Percentiles rank a stretch among this genome's conserved stretches.
These are phyloP conservation scores for Aelia acuminata DNA, from an alignment of 2,888 invertebrate species.

Conservation along the genomic window DNA sequence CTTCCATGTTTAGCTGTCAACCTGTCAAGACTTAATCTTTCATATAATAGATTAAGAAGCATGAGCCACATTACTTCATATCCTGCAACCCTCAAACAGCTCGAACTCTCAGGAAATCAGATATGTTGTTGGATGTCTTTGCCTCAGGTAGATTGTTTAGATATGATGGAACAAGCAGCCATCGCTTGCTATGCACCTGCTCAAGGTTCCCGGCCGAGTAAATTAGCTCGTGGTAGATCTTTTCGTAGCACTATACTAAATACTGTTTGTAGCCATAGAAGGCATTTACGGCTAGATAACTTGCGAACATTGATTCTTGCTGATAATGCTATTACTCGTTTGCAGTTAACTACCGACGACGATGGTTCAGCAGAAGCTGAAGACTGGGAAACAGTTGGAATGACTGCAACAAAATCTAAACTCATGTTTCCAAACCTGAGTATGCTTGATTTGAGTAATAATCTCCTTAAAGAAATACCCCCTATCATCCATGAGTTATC, in stretches of 20 bases:
- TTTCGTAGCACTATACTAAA: constrained; percentile 81
- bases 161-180: constrained; percentile 78
- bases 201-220: constrained; percentile 66
- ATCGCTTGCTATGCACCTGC: constrained; percentile 80
- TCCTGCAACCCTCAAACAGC: constrained; percentile 88
- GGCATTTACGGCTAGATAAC: constrained; percentile 86
- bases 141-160: constrained; percentile 79
- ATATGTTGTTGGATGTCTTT: constrained; percentile 92
- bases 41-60: constrained; percentile 80
- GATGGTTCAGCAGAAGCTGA: constrained; percentile 73
- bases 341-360: constrained; percentile 86
- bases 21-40: constrained; percentile 89
- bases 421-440: constrained; percentile 94
- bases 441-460: constrained; percentile 94
- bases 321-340: constrained; percentile 86
- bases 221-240: constrained; percentile 68
- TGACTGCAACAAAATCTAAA: constrained; percentile 74
- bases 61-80: constrained; percentile 93
- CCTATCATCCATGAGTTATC: constrained; percentile 86
- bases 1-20: constrained; percentile 92
- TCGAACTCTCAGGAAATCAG: constrained; percentile 94
- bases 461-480: constrained; percentile 84
- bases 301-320: constrained; percentile 87
- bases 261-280: constrained; percentile 87
- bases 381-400: constrained; percentile 70